Conservation (phyloP, 1,140 invertebrate species). For the Scaptodrosophila lebanonensis region DNA sequence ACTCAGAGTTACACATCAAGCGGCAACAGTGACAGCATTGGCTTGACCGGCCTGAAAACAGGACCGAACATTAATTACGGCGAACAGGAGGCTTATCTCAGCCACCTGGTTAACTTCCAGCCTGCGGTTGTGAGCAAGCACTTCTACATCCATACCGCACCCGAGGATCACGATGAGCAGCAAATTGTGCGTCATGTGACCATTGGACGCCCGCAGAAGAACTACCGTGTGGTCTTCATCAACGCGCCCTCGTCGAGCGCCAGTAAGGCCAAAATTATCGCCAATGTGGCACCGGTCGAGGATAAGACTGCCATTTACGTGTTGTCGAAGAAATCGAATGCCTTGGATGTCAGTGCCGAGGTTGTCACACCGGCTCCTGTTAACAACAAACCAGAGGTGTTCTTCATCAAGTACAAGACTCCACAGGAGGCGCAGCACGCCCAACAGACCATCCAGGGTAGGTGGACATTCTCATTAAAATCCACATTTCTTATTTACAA, state of each 20-base stretch:
- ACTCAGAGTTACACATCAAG: no score
- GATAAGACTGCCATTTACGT: conserved; percentile 92
- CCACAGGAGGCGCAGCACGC: conserved; percentile 79
- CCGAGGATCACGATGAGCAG: conserved; percentile 81
- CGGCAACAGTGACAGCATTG: conserved; percentile 36
- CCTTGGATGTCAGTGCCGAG: conserved; percentile 59
- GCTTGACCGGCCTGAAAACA: conserved; percentile 44
- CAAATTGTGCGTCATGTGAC: conserved; percentile 77
- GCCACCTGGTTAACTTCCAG: conserved; percentile 75
- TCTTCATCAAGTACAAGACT: conserved; percentile 87
- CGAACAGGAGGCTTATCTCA: conserved; percentile 78
- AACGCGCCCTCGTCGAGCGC: conserved; percentile 86
- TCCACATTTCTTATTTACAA: no score
- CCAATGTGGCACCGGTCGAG: conserved; percentile 83
- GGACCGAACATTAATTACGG: conserved; percentile 57
- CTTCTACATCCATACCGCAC: conserved; percentile 86
- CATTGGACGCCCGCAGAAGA: conserved; percentile 82
- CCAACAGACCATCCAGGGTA: conserved; percentile 73
- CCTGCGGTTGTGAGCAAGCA: conserved; percentile 84
- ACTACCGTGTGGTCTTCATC: conserved; percentile 92
- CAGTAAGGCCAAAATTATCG: conserved; percentile 81
- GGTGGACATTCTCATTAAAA: no score
- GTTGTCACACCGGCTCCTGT: conserved; percentile 64
- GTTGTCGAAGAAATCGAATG: conserved; percentile 82
- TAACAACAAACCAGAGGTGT: conserved; percentile 85